Percentiles rank a stretch among this genome's conserved stretches.
These are phyloP conservation scores for Acomys russatus DNA, from an alignment of 2,797 vertebrate genomes.

Conservation along the genomic window DNA sequence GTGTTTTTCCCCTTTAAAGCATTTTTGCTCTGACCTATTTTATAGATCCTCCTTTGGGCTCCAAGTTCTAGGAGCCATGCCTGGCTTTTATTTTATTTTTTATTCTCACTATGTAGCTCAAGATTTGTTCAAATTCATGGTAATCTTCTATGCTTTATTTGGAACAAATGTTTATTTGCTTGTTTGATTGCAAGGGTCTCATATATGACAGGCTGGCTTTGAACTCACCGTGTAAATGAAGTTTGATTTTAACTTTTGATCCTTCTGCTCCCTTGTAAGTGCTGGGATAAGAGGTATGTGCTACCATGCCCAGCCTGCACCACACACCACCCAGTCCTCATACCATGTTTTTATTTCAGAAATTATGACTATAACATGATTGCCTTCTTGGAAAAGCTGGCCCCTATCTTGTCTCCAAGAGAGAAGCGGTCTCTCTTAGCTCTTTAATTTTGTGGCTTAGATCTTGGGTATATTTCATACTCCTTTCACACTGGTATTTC, in stretches of 20 bases:
- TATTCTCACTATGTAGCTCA: neutral
- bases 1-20: neutral
- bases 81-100: neutral
- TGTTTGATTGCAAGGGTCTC: neutral
- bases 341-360: neutral
- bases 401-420: constrained; percentile 49
- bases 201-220: neutral
- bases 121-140: neutral
- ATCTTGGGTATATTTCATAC: constrained; percentile 10
- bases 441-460: constrained; percentile 11
- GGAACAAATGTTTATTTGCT: neutral
- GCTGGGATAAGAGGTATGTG: neutral
- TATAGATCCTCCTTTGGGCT: neutral
- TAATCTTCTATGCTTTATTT: neutral
- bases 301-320: neutral
- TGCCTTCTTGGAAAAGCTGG: constrained; percentile 9
- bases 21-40: constrained; percentile 38
- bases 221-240: neutral
- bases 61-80: neutral
- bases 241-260: neutral
- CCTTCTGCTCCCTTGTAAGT: neutral
- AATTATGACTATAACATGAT: neutral
- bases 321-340: neutral
- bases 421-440: neutral
- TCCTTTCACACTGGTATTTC: neutral